Evolutionary conservation across 1,140 invertebrate genomes (phyloP).

Genomic region (Aphaenogaster rudis): DNA sequence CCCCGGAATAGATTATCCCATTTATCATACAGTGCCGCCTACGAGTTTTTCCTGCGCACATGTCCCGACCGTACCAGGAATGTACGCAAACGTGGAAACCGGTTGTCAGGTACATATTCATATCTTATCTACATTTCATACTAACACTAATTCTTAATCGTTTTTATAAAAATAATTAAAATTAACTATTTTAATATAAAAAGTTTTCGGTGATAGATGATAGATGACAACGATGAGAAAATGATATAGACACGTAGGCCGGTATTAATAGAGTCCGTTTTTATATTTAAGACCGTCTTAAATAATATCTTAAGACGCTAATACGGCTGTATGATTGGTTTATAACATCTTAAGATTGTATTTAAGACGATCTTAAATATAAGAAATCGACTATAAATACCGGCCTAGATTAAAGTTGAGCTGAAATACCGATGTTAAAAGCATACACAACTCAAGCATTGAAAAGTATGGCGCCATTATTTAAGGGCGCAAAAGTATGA

Average conservation of each 20-base stretch:
- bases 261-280: too few relatives aligned
- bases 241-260: neutral
- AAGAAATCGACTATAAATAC: too few relatives aligned
- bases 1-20: conserved; percentile 92
- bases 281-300: too few relatives aligned
- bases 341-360: too few relatives aligned
- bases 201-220: neutral
- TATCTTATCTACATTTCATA: neutral
- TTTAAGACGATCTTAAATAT: too few relatives aligned
- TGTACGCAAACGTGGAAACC: conserved; percentile 95
- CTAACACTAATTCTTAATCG: neutral
- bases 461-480: neutral
- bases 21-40: conserved; percentile 91
- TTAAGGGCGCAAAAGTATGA: neutral
- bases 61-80: conserved; percentile 92
- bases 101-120: conserved; percentile 91
- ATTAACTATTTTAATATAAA: neutral
- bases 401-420: neutral
- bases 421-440: neutral
- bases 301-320: too few relatives aligned
- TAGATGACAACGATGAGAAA: neutral
- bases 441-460: neutral
- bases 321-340: too few relatives aligned
- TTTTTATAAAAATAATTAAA: neutral
- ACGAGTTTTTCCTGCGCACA: conserved; percentile 93